phyloP scores from a whole-genome alignment of 2,888 invertebrate species.

The Dasysyrphus albostriatus region DNA sequence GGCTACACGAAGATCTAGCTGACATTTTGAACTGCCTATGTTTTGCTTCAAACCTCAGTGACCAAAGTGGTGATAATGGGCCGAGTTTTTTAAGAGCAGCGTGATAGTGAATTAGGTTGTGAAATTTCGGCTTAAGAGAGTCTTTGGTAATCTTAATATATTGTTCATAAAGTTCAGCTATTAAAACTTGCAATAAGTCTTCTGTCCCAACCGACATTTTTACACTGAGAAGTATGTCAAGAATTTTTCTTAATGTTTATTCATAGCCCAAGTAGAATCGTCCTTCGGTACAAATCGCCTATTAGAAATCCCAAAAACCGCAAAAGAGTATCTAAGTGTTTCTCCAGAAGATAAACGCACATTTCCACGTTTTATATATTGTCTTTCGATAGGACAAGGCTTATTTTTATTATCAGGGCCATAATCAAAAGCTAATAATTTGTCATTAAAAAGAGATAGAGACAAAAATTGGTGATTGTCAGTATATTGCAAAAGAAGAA shows the following conservation, averaged over 20 bases:
- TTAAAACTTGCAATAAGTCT: too few species aligned
- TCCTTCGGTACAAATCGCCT: neutral
- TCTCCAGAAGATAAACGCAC: slow-evolving; percentile 7
- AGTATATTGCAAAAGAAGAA: neutral
- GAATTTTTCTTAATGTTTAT: neutral
- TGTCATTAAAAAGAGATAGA: neutral
- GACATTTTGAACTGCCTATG: too few species aligned
- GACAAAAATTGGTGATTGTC: neutral
- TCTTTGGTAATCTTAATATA: too few species aligned
- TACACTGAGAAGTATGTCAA: slow-evolving; percentile 10
- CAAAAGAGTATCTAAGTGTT: neutral
- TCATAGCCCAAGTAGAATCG: neutral
- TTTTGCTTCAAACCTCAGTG: too few species aligned
- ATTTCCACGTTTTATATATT: slow-evolving; percentile 4
- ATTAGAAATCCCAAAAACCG: neutral
- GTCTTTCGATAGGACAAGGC: neutral
- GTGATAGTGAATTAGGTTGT: too few species aligned
- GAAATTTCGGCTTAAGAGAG: too few species aligned
- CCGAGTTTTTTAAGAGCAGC: too few species aligned
- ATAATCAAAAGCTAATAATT: neutral
- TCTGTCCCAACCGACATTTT: neutral
- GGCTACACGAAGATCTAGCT: neutral
- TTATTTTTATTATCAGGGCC: too few species aligned
- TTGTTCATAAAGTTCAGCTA: too few species aligned
- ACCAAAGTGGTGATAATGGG: too few species aligned